These are phyloP conservation scores for Hyperopisus bebe DNA, from an alignment of 2,113 vertebrate species.

Conservation along the genomic window DNA sequence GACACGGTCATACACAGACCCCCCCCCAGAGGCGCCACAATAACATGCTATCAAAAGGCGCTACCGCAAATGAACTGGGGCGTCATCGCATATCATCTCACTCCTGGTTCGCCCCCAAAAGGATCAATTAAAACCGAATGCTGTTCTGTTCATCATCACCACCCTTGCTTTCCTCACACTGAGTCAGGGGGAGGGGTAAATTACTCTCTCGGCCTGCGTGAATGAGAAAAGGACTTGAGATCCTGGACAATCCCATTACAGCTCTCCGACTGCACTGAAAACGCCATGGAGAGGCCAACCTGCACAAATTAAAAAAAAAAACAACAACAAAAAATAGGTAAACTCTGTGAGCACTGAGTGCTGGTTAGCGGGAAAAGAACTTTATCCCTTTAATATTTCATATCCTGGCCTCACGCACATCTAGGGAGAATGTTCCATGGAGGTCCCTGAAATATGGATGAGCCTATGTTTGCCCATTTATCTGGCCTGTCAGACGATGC, in stretches of 20 bases:
- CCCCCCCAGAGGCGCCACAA: slow-evolving; percentile 8
- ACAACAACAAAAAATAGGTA: slow-evolving; percentile 8
- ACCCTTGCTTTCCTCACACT: not conserved
- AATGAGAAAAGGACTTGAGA: not conserved
- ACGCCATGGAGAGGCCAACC: not conserved
- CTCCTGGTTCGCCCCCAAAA: not conserved
- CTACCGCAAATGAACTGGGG: not conserved
- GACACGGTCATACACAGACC: slow-evolving; percentile 28
- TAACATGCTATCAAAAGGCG: not conserved
- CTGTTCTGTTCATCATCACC: not conserved
- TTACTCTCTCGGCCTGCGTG: not conserved
- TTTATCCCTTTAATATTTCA: slow-evolving; percentile 69
- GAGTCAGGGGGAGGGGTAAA: not conserved
- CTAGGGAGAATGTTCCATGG: slow-evolving; percentile 49
- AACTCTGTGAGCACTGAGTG: slow-evolving; percentile 24
- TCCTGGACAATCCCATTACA: not conserved
- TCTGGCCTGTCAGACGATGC: slow-evolving; percentile 58
- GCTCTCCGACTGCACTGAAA: not conserved
- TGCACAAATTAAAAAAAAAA: slow-evolving; percentile 9
- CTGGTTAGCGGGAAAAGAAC: slow-evolving; percentile 62
- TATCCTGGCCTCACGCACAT: slow-evolving; percentile 46
- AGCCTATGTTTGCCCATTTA: slow-evolving; percentile 65
- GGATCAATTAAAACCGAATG: not conserved
- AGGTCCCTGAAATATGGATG: slow-evolving; percentile 67
- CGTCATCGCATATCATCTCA: not conserved